These are phyloP conservation scores for Dasypogon diadema DNA, from an alignment of 2,888 invertebrate species.

Conservation along the genomic window DNA sequence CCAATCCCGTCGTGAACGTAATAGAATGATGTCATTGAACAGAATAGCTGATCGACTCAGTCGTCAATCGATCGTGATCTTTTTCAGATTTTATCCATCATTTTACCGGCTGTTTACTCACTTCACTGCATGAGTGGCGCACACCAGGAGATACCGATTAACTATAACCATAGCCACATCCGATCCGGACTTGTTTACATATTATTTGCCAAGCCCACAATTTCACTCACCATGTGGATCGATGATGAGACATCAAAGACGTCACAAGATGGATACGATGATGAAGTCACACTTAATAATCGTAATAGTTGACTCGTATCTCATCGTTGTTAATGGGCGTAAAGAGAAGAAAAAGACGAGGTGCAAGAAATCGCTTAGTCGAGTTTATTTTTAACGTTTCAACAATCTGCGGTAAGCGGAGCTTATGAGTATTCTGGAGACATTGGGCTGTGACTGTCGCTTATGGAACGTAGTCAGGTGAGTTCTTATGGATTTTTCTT, in stretches of 20 bases:
- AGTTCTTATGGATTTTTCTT: neutral
- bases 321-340: neutral
- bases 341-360: slow-evolving; percentile 10
- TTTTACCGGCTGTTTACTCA: slow-evolving; percentile 22
- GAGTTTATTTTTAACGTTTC: slow-evolving; percentile 30
- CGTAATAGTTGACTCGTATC: slow-evolving; percentile 16
- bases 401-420: slow-evolving; percentile 11
- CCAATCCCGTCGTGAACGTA: neutral
- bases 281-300: slow-evolving; percentile 15
- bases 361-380: slow-evolving; percentile 24
- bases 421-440: slow-evolving; percentile 4
- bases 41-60: slow-evolving; percentile 14
- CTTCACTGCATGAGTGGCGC: neutral
- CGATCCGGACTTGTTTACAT: slow-evolving; percentile 26
- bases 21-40: slow-evolving; percentile 18
- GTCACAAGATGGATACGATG: slow-evolving; percentile 15
- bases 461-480: neutral
- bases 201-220: slow-evolving; percentile 7
- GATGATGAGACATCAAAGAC: slow-evolving; percentile 20
- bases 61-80: slow-evolving; percentile 10
- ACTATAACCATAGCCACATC: neutral
- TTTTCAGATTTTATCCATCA: slow-evolving; percentile 12
- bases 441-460: neutral
- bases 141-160: neutral
- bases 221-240: slow-evolving; percentile 1